A percentile compares a stretch with the other conserved stretches of the same genome.
Evolutionary conservation across 2,888 invertebrate genomes (phyloP).

Genomic region (Chrysopilus asiliformis): DNA sequence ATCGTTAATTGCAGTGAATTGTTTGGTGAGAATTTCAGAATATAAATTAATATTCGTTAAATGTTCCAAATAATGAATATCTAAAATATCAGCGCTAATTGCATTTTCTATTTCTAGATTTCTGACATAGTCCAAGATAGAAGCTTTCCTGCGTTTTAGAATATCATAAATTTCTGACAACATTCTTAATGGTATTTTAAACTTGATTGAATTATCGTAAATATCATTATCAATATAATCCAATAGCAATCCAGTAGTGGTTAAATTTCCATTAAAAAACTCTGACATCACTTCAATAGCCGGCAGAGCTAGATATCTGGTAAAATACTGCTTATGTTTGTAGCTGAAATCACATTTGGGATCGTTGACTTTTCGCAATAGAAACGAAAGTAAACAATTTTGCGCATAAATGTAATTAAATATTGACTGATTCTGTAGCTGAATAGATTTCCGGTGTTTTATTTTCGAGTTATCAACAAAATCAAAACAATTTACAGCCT

Average conservation of each 20-base stretch:
- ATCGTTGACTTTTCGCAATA: constrained; percentile 23
- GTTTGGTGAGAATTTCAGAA: constrained; percentile 23
- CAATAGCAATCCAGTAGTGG: constrained; percentile 22
- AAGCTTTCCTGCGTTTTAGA: too few relatives aligned
- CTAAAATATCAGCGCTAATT: too few relatives aligned
- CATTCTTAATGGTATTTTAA: too few relatives aligned
- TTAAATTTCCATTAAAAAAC: constrained; percentile 21
- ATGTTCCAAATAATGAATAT: constrained; percentile 22
- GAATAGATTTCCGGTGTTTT: constrained; percentile 3
- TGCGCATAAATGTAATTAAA: constrained; percentile 29
- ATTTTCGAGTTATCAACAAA: background rate
- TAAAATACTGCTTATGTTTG: constrained; percentile 21
- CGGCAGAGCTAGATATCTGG: constrained; percentile 19
- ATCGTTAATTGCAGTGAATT: constrained; percentile 29
- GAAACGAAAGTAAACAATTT: constrained; percentile 25
- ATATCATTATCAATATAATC: too few relatives aligned
- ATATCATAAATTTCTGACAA: too few relatives aligned
- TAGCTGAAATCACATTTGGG: constrained; percentile 1
- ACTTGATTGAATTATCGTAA: too few relatives aligned
- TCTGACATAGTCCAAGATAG: too few relatives aligned
- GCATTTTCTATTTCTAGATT: too few relatives aligned
- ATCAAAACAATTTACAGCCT: constrained; percentile 8
- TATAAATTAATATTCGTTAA: constrained; percentile 24
- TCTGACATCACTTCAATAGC: constrained; percentile 20
- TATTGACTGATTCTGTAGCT: constrained; percentile 24